phyloP scores from a whole-genome alignment of 2,888 invertebrate genomes.

The Chirona hameri region DNA sequence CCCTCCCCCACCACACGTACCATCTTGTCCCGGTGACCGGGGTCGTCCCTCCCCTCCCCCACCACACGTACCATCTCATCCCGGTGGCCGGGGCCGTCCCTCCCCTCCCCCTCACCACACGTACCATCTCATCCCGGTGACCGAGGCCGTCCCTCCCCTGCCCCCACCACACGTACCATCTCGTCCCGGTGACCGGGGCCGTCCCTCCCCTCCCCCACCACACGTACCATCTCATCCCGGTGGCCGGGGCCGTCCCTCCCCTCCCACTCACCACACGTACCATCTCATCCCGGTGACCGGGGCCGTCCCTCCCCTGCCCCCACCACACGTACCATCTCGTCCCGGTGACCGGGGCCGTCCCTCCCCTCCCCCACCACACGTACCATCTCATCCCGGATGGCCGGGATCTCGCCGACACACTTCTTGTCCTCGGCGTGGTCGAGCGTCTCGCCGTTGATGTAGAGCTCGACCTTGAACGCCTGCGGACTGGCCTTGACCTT shows the following conservation, averaged over 20 bases:
- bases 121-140: no score
- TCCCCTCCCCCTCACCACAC: neutral
- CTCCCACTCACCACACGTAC: neutral
- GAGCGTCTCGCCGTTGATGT: constrained; percentile 79
- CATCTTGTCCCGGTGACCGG: no score
- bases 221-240: no score
- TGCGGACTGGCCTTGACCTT: constrained; percentile 54
- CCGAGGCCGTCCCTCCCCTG: neutral
- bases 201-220: no score
- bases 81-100: no score
- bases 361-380: constrained; percentile 43
- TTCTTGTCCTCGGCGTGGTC: constrained; percentile 84
- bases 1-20: neutral
- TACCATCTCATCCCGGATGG: constrained; percentile 80
- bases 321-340: constrained; percentile 39
- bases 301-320: neutral
- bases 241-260: no score
- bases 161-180: constrained; percentile 59
- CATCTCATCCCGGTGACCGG: no score
- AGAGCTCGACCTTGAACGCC: constrained; percentile 83
- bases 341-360: neutral
- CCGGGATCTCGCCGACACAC: constrained; percentile 75
- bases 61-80: no score
- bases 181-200: constrained; percentile 72
- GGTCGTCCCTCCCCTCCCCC: neutral